Evolutionary conservation across 2,888 invertebrate genomes (phyloP), one percentile per base, ranked within the genome.

Genomic region (Camponotus fellah): DNA sequence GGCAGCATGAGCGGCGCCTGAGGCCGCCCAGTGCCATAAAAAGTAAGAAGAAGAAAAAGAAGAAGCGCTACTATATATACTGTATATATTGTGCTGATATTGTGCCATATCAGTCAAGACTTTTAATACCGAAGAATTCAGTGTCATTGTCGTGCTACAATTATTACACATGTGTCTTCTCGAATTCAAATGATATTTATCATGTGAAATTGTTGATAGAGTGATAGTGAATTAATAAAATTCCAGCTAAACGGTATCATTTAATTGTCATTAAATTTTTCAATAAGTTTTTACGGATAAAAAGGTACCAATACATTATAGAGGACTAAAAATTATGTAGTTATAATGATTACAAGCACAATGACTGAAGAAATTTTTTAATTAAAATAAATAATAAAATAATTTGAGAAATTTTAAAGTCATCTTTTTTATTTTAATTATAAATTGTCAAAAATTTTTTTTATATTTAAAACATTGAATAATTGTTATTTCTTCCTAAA

Each of bases 271-370:
- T 76, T 66, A 34, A 49, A 65, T 10, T 66, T 65, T 62, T 49
- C 9, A 1, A n/a, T 37, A 37, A 12, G 10, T 53, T 68, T 5
- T n/a, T 49, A 46, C n/a, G n/a, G 10, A 10, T 26, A 46, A 12
- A 17, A 40, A 40, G 6, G 37, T 21, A 71, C 12, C 32, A 34
- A 21, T 21, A 12, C 3, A 32, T 69, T 34, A 37, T 21, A 26
- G 43, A 72, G 32, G 32, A 12, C 32, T 17, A 37, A 58, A 72
- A 90, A 88, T 91, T 87, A 92, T 92, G 92, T 90, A 91, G 85
- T 85, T 85, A 90, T 81, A 82, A 94, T 94, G 92, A 93, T 94
- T 86, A 91, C 91, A 74, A 92, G 87, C 76, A 86, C 90, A 79
- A 83, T 86, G 77, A 90, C 88, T 92, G 92, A 26, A 26, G 0